Conservation (phyloP, 2,888 invertebrate species). For the Tenthredo scrophulariae region DNA sequence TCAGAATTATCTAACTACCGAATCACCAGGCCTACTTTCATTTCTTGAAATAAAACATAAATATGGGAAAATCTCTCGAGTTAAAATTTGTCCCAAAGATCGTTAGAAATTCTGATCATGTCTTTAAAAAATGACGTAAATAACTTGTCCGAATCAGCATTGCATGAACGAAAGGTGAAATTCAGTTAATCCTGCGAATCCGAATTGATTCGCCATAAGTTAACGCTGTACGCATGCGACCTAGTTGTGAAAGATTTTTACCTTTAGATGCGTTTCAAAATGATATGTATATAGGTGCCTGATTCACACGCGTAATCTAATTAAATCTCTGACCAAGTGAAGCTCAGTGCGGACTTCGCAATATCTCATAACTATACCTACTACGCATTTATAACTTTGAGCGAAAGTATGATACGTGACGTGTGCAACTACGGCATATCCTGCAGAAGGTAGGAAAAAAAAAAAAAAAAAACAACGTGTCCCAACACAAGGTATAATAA, state of each 20-base stretch:
- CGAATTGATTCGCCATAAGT: background rate
- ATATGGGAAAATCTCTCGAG: background rate
- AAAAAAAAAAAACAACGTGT: background rate
- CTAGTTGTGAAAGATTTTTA: background rate
- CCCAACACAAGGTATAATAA: background rate
- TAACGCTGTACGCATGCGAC: conserved; percentile 9
- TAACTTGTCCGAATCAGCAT: background rate
- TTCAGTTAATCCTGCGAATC: background rate
- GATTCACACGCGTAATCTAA: conserved; percentile 36
- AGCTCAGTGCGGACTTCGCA: background rate
- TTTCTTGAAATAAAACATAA: background rate
- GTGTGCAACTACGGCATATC: conserved; percentile 9
- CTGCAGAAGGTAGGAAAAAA: background rate
- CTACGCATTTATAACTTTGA: background rate
- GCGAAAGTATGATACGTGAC: conserved; percentile 24
- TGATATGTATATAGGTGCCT: background rate
- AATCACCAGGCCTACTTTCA: background rate
- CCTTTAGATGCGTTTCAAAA: conserved; percentile 11
- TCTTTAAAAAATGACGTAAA: background rate
- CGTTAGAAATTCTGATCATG: background rate
- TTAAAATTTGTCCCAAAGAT: background rate
- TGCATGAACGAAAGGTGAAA: background rate
- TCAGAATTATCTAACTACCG: background rate
- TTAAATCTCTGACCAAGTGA: background rate
- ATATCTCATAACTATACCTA: background rate